Evolutionary conservation across 2,797 vertebrate species (phyloP).

Genomic region (Sparidentex hasta): DNA sequence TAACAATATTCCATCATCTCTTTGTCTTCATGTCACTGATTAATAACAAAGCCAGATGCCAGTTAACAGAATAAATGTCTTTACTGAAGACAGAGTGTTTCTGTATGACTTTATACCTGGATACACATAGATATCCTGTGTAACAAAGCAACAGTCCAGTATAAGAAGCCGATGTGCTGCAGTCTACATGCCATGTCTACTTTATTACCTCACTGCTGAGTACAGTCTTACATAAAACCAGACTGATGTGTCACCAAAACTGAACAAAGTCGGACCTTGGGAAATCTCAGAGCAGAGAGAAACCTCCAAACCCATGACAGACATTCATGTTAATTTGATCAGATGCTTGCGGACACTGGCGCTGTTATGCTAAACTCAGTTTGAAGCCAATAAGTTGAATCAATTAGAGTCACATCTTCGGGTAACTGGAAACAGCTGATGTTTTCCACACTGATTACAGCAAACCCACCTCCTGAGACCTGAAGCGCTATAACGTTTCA

Average conservation of each 20-base stretch:
- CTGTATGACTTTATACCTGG: neutral
- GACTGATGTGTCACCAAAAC: slow-evolving; percentile 13
- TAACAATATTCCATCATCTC: neutral
- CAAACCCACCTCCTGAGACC: slow-evolving; percentile 39
- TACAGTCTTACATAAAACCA: slow-evolving; percentile 4
- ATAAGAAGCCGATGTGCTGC: neutral
- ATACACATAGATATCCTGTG: neutral
- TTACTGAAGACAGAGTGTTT: neutral
- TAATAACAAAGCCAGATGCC: neutral
- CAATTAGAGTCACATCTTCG: slow-evolving; percentile 82
- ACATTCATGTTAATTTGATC: slow-evolving; percentile 78
- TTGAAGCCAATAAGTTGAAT: slow-evolving; percentile 70
- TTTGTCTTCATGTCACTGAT: neutral
- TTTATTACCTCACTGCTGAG: neutral
- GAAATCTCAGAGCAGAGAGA: slow-evolving; percentile 45
- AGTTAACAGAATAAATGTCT: neutral
- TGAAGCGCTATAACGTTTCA: slow-evolving; percentile 39
- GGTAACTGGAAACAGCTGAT: slow-evolving; percentile 87
- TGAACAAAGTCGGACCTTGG: slow-evolving; percentile 33
- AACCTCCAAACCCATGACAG: slow-evolving; percentile 79
- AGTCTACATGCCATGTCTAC: neutral
- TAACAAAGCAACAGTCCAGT: neutral
- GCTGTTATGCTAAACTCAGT: slow-evolving; percentile 61
- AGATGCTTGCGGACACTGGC: slow-evolving; percentile 68
- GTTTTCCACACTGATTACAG: slow-evolving; percentile 77